A percentile compares a stretch with the other conserved stretches of the same genome.
phyloP scores from a whole-genome alignment of 92 coral and sea anemone genomes.

The Phymanthus crucifer region DNA sequence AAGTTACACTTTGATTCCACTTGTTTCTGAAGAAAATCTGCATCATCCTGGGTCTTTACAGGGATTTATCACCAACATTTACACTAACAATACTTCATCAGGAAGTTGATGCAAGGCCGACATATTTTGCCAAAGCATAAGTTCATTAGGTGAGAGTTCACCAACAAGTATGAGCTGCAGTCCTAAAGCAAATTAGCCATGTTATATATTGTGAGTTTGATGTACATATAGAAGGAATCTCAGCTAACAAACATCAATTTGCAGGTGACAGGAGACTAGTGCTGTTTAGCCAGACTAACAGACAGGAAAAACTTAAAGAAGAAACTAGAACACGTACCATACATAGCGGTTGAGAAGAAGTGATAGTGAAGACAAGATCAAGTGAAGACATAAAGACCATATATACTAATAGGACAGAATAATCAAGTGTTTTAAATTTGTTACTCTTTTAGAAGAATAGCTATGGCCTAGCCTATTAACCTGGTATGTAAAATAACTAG shows the following conservation, averaged over 20 bases:
- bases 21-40: too few relatives aligned
- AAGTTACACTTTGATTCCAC: too few relatives aligned
- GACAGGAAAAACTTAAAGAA: slow-evolving; percentile 22
- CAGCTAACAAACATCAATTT: slow-evolving; percentile 24
- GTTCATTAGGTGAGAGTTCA: too few relatives aligned
- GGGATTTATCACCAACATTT: too few relatives aligned
- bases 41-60: too few relatives aligned
- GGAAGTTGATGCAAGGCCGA: too few relatives aligned
- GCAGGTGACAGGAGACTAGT: slow-evolving; percentile 16
- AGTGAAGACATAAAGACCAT: not conserved
- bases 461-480: too few relatives aligned
- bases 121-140: too few relatives aligned
- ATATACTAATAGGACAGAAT: not conserved
- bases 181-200: too few relatives aligned
- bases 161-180: too few relatives aligned
- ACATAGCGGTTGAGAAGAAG: slow-evolving; percentile 17
- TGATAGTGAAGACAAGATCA: slow-evolving; percentile 34
- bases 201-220: not conserved
- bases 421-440: not conserved
- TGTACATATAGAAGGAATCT: not conserved
- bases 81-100: too few relatives aligned
- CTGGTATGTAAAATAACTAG: not conserved
- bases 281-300: slow-evolving; percentile 27
- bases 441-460: not conserved
- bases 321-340: not conserved